A percentile compares a stretch with the other conserved stretches of the same genome.
Evolutionary conservation across 1,140 invertebrate genomes (phyloP).

Genomic region (Geopemphigus sp.): DNA sequence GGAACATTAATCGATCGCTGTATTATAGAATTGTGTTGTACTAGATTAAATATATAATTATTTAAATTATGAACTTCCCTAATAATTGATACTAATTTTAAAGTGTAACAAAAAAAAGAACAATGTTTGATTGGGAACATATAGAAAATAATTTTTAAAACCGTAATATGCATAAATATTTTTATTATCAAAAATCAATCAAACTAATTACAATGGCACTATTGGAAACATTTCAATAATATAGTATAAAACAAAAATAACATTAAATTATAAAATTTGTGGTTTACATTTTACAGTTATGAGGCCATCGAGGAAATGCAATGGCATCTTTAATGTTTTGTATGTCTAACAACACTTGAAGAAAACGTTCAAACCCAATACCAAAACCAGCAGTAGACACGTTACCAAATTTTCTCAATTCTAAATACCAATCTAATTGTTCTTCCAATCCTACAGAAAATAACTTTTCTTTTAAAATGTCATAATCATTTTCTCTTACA

Average conservation of each 20-base stretch:
- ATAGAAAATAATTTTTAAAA: too few species aligned
- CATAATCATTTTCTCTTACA: constrained; percentile 79
- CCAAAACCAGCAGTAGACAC: constrained; percentile 91
- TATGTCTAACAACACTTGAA: constrained; percentile 78
- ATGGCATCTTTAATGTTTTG: constrained; percentile 89
- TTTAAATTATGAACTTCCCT: too few species aligned
- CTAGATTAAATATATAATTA: too few species aligned
- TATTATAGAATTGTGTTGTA: too few species aligned
- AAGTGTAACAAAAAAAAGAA: too few species aligned
- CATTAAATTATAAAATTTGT: background rate
- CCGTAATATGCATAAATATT: too few species aligned
- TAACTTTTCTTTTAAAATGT: constrained; percentile 61
- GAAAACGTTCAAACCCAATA: constrained; percentile 88
- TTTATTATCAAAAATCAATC: too few species aligned
- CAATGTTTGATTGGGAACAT: too few species aligned
- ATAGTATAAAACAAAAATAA: background rate
- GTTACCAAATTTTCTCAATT: constrained; percentile 84
- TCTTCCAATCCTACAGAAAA: constrained; percentile 53
- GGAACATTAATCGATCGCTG: too few species aligned
- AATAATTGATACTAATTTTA: too few species aligned
- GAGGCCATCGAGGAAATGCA: constrained; percentile 91
- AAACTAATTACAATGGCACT: too few species aligned
- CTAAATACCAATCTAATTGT: constrained; percentile 85
- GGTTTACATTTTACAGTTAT: constrained; percentile 77
- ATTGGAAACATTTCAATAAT: background rate